Conservation (phyloP, 2,113 vertebrate species). For the Sylvia atricapilla region DNA sequence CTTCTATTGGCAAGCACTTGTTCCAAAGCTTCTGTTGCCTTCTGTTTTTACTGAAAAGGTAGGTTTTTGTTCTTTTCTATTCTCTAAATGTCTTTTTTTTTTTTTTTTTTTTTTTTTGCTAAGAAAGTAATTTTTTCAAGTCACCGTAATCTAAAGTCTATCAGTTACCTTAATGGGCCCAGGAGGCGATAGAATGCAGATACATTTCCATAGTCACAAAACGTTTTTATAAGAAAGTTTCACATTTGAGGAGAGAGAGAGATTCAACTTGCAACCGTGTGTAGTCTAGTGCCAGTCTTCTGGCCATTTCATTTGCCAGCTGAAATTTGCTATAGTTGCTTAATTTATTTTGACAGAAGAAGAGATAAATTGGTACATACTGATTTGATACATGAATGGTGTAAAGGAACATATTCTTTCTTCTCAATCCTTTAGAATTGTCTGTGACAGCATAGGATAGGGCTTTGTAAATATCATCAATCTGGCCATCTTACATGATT, state of each 20-base stretch:
- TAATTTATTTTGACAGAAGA: not conserved
- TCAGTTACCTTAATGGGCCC: constrained; percentile 44
- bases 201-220: not conserved
- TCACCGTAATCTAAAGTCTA: constrained; percentile 38
- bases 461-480: not conserved
- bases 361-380: not conserved
- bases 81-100: constrained; percentile 7
- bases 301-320: not conserved
- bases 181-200: constrained; percentile 2
- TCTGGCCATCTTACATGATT: not conserved
- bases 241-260: not conserved
- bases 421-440: not conserved
- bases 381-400: rapidly evolving
- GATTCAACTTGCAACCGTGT: not conserved
- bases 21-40: constrained; percentile 67
- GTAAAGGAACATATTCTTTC: not conserved
- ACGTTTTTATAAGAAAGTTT: constrained; percentile 20
- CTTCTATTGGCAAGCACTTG: constrained; percentile 69
- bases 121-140: constrained; percentile 16
- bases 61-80: constrained; percentile 19
- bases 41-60: constrained; percentile 35
- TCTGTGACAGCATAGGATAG: not conserved
- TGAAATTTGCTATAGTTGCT: not conserved
- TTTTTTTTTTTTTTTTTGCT: not conserved
- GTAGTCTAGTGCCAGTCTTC: not conserved